Base-by-base conservation (phyloP, 2,113 vertebrate genomes). In the Phyllopteryx taeniolatus region DNA sequence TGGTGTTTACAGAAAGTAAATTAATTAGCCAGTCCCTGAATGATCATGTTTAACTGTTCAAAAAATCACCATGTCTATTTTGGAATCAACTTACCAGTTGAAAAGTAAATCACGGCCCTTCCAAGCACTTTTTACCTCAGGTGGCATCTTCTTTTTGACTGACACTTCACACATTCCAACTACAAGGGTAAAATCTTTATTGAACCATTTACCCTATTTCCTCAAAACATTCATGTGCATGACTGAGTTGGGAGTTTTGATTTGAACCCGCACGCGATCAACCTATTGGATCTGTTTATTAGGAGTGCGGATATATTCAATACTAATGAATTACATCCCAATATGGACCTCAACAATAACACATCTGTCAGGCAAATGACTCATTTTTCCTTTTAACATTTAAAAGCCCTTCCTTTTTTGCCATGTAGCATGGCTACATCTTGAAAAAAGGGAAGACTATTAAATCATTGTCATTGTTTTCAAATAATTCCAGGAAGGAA, bases 401-500 rank as follows among this genome's bases (percentile, higher is more conserved):
- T 17, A 4, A 8, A 4, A 2, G 4, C 27, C 7, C 7, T 8
- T n/a, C 19, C 8, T 9, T 54, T 12, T 64, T 64, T 63, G 61
- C 62, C 19, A 31, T 33, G 22, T 42, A 10, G 61, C 65, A 47
- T 17, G 10, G 67, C 72, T 75, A 74, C 53, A 67, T 79, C 67
- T 75, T 31, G 49, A 78, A 68, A 31, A 79, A 53, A 57, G 71
- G 70, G 61, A 56, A 56, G 33, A 78, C 67, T 77, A 70, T 84
- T 85, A 74, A 76, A 81, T 75, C 43, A 57, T 5, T 35, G 11
- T 53, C 56, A 68, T 84, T 87, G 83, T 86, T 73, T 68, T 82
- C 5, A 71, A 76, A 47, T 75, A 64, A 77, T 68, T 62, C 71
- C 73, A 77, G 84, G 84, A 80, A 87, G 86, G 81, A 85, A 87